Base-by-base conservation (phyloP, 2,113 vertebrate genomes). In the Noturus placidus region DNA sequence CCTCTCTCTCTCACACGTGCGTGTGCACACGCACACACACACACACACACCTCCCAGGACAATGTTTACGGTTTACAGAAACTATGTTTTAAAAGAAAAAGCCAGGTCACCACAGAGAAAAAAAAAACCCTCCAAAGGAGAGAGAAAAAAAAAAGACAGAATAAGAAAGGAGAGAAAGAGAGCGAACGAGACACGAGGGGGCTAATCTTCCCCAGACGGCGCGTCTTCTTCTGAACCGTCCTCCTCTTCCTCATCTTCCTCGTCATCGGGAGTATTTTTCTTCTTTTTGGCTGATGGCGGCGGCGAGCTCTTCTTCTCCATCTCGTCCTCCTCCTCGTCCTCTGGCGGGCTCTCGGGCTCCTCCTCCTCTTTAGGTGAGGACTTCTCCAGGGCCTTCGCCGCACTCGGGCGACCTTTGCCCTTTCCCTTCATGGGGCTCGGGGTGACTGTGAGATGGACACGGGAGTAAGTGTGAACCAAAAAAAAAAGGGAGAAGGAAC, bases 371-470 rank as follows among this genome's bases (percentile, higher is more conserved):
- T 98, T 98, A 91, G 97, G 96, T 93, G 97, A 97, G 93, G 97
- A 99, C 94, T 98, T 98, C 96, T 98, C 98, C 77, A 95, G 93
- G 85, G 96, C 93, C 95, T 99, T 99, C 92, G 97, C 95, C 84
- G 95, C 95, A 91, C 97, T 97, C 84, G 97, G 96, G 89, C 98
- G 97, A n/a, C 97, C 97, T 93, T 99, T 99, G 83, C 97, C 98
- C 95, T 99, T 99, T 91, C 97, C 98, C 95, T 99, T 99, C 95
- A 97, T 96, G 54, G 98, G 98, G 91, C 98, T 99, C 88, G 98
- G 98, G 30, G 97, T 99, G 93, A 99, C 98, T 99, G 91, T 2
- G 91, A 59, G 59, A 59, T 13, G 15, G 46, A 33, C 70, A 77
- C 19, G 15, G 6, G n/a, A 6, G 76, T 52, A 52, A 77, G 72